Percentiles rank a stretch among this genome's conserved stretches.
Conservation (phyloP, 2,888 invertebrate species). For the Cyclophora punctaria region DNA sequence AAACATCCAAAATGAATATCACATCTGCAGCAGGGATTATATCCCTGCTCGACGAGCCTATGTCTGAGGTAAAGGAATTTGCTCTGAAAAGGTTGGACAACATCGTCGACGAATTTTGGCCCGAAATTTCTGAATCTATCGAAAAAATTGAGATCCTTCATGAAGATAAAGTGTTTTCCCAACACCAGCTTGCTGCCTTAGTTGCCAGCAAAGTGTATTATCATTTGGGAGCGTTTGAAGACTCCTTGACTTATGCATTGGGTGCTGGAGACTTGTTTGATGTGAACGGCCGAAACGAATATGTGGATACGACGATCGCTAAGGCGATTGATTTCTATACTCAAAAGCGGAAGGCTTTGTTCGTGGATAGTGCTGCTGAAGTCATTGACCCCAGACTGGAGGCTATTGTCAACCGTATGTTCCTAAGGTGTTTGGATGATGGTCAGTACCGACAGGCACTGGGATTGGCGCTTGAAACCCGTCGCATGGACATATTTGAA, state of each 20-base stretch:
- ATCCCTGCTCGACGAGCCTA: conserved; percentile 95
- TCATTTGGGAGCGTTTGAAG: conserved; percentile 97
- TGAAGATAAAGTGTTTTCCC: conserved; percentile 91
- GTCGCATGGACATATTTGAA: conserved; percentile 97
- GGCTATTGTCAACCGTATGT: conserved; percentile 97
- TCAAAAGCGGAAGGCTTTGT: conserved; percentile 85
- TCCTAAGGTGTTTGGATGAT: conserved; percentile 95
- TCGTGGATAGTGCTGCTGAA: conserved; percentile 79
- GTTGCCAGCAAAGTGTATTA: conserved; percentile 99
- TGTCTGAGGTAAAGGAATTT: conserved; percentile 94
- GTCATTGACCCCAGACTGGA: conserved; percentile 88
- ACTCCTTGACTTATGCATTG: conserved; percentile 96
- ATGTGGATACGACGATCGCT: conserved; percentile 97
- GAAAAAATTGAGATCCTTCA: conserved; percentile 98
- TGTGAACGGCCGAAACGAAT: conserved; percentile 94
- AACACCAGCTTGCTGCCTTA: conserved; percentile 94
- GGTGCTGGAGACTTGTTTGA: conserved; percentile 97
- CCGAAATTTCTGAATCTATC: conserved; percentile 98
- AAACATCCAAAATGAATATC: conserved; percentile 55
- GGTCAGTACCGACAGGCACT: conserved; percentile 96
- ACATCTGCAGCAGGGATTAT: conserved; percentile 89
- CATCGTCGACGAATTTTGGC: conserved; percentile 98
- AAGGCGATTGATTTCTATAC: conserved; percentile 99
- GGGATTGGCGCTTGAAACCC: conserved; percentile 96
- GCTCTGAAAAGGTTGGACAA: conserved; percentile 93